Percentiles rank a stretch among this genome's conserved stretches.
phyloP scores from a whole-genome alignment of 2,113 vertebrate species.

The Microtus richardsoni region DNA sequence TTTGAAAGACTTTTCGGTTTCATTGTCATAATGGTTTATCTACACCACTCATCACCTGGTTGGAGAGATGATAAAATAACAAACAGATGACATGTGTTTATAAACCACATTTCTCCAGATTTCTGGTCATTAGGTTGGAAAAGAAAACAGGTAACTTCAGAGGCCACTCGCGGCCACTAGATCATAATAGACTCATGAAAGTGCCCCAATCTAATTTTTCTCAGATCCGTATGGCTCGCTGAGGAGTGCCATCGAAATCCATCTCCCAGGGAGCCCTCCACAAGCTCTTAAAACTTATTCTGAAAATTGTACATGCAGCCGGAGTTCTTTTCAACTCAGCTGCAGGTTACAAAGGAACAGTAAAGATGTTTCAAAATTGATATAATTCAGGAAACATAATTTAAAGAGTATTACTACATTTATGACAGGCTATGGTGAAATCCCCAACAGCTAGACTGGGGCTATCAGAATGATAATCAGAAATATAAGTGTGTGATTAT shows the following conservation, averaged over 20 bases:
- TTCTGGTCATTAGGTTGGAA: neutral
- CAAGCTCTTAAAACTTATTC: conserved; percentile 47
- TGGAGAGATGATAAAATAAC: neutral
- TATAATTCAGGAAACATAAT: conserved; percentile 37
- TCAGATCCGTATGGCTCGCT: neutral
- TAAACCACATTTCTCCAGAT: neutral
- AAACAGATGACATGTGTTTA: neutral
- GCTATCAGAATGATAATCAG: neutral
- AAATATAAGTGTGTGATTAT: neutral
- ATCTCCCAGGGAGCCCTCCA: neutral
- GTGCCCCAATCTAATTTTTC: neutral
- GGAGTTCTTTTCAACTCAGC: conserved; percentile 45
- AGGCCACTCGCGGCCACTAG: neutral
- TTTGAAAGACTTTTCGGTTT: neutral
- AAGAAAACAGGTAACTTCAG: neutral
- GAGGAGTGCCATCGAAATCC: neutral
- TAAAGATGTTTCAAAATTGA: conserved; percentile 49
- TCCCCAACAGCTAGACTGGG: neutral
- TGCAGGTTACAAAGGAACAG: conserved; percentile 37
- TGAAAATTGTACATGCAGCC: conserved; percentile 49
- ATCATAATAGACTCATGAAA: conserved; percentile 16
- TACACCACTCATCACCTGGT: neutral
- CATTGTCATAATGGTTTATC: neutral
- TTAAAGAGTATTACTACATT: conserved; percentile 39
- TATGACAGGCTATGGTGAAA: conserved; percentile 42